These are phyloP conservation scores for Cyprinodon brontotheroides DNA, from an alignment of 2,113 vertebrate genomes.

Conservation along the genomic window DNA sequence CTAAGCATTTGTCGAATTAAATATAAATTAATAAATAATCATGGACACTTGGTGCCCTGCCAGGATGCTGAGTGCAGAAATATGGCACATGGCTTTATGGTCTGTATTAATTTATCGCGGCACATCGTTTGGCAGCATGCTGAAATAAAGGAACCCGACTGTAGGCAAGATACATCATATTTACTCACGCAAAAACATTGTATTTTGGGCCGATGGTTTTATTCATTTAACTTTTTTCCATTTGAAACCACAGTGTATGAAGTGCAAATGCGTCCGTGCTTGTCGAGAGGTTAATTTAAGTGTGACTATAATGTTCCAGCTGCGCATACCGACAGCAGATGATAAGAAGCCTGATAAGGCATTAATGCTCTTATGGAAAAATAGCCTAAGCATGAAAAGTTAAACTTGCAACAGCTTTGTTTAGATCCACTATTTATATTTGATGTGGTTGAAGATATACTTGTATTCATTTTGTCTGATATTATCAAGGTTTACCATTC, in stretches of 20 bases:
- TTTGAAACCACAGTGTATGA: slow-evolving; percentile 52
- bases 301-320: slow-evolving; percentile 67
- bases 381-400: slow-evolving; percentile 45
- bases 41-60: slow-evolving; percentile 70
- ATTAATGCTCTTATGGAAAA: slow-evolving; percentile 59
- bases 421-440: slow-evolving; percentile 34
- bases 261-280: slow-evolving; percentile 66
- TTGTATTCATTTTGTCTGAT: not conserved
- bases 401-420: slow-evolving; percentile 38
- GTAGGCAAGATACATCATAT: slow-evolving; percentile 67
- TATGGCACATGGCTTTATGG: slow-evolving; percentile 76
- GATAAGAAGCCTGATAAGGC: slow-evolving; percentile 60
- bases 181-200: slow-evolving; percentile 74
- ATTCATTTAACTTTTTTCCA: slow-evolving; percentile 28
- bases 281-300: slow-evolving; percentile 61
- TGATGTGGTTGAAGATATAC: not conserved
- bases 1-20: slow-evolving; percentile 80
- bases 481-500: not conserved
- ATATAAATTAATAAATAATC: slow-evolving; percentile 80
- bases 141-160: slow-evolving; percentile 67
- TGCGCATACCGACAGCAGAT: slow-evolving; percentile 38
- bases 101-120: slow-evolving; percentile 73
- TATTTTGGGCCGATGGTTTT: slow-evolving; percentile 40
- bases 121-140: slow-evolving; percentile 66
- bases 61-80: slow-evolving; percentile 73